Evolutionary conservation across 2,888 invertebrate genomes (phyloP).

Genomic region (Drosophila austrosaltans): DNA sequence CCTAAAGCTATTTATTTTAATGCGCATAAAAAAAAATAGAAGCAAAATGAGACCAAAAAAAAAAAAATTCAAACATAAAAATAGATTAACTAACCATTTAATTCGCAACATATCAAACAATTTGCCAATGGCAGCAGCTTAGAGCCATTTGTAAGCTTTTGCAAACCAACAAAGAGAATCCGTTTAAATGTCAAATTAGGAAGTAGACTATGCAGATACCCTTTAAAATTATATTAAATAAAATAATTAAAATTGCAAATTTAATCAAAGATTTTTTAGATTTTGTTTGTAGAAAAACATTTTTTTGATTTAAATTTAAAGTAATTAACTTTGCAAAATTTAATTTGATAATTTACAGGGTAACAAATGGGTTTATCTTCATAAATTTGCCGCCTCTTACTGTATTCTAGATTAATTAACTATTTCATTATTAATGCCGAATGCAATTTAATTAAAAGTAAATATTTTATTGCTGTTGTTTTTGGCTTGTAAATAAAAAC

Average conservation of each 20-base stretch:
- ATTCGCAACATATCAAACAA: constrained; percentile 12
- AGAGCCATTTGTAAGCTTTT: constrained; percentile 13
- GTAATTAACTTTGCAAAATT: background rate
- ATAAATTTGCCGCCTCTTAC: too few species aligned
- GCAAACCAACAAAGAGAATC: constrained; percentile 1
- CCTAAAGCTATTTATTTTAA: constrained; percentile 11
- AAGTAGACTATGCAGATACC: background rate
- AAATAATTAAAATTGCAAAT: too few species aligned
- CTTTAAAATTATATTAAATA: background rate
- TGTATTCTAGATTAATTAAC: constrained; percentile 41
- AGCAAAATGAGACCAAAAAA: background rate
- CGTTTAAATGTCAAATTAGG: background rate
- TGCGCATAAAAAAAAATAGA: background rate
- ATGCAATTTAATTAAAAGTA: constrained; percentile 57
- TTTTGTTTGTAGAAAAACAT: background rate
- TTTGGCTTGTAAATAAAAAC: constrained; percentile 35
- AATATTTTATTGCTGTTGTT: constrained; percentile 34
- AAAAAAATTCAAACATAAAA: constrained; percentile 2
- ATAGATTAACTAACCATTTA: constrained; percentile 13
- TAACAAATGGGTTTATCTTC: background rate
- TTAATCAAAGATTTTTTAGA: too few species aligned
- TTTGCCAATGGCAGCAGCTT: constrained; percentile 12
- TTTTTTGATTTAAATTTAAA: background rate
- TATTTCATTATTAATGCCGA: constrained; percentile 51
- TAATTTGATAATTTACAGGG: background rate